A percentile compares a stretch with the other conserved stretches of the same genome.
These are phyloP conservation scores for Saccopteryx leptura DNA, from an alignment of 2,113 vertebrate species.

Conservation along the genomic window DNA sequence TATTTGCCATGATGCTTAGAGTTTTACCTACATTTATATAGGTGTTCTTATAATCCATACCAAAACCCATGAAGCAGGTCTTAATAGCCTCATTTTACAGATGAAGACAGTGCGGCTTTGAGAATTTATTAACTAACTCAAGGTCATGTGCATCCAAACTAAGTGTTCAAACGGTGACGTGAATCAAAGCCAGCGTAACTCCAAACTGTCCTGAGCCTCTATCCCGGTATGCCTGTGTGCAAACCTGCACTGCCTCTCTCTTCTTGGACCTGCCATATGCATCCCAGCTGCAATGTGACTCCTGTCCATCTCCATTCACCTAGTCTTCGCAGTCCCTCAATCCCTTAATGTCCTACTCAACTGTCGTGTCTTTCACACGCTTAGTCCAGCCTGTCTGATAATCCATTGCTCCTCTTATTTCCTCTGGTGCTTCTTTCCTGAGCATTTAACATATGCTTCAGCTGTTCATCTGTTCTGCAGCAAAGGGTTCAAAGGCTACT, in stretches of 20 bases:
- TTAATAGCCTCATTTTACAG: neutral
- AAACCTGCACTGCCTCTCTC: neutral
- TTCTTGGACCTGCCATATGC: fast-evolving
- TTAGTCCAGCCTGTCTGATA: neutral
- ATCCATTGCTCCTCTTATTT: neutral
- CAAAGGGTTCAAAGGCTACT: slow-evolving; percentile 2
- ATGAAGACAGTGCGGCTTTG: neutral
- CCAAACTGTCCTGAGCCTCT: neutral
- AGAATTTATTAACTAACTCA: neutral
- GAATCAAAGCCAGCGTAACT: neutral
- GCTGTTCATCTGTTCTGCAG: neutral
- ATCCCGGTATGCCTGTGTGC: neutral
- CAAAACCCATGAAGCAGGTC: neutral
- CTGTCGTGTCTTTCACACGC: neutral
- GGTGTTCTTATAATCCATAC: neutral
- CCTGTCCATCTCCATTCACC: neutral
- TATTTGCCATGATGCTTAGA: neutral
- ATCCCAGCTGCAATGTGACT: neutral
- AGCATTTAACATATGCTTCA: slow-evolving; percentile 29
- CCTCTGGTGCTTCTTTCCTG: neutral
- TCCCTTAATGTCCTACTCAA: too few species aligned
- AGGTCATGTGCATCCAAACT: neutral
- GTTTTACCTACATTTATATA: neutral
- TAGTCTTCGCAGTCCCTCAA: neutral
- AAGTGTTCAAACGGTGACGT: neutral